Evolutionary conservation across 2,888 invertebrate genomes (phyloP).

Genomic region (Junonia oenone): DNA sequence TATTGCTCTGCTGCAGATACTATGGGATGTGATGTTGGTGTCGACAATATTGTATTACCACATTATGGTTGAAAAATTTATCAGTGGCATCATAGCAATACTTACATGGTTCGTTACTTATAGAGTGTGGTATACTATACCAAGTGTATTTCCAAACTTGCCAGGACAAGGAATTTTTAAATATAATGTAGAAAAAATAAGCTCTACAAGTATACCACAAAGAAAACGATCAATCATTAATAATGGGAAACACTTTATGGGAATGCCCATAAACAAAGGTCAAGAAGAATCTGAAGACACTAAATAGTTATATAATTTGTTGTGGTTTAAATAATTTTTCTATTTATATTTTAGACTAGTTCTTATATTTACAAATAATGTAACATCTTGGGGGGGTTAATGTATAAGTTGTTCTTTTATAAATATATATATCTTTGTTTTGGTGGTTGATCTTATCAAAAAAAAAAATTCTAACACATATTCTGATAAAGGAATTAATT

Average conservation of each 20-base stretch:
- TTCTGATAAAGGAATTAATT: too few species aligned
- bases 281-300: slow-evolving; percentile 62
- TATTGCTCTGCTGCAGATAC: slow-evolving; percentile 87
- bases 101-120: slow-evolving; percentile 95
- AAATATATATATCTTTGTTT: not conserved
- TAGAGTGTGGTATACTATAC: slow-evolving; percentile 85
- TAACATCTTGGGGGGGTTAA: not conserved
- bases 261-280: slow-evolving; percentile 84
- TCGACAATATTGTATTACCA: slow-evolving; percentile 97
- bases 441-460: not conserved
- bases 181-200: slow-evolving; percentile 81
- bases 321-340: slow-evolving; percentile 7
- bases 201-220: slow-evolving; percentile 43
- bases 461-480: not conserved
- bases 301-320: slow-evolving; percentile 37
- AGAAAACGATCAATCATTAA: slow-evolving; percentile 62
- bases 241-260: slow-evolving; percentile 86
- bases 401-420: not conserved
- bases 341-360: slow-evolving; percentile 3
- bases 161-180: slow-evolving; percentile 90
- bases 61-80: slow-evolving; percentile 95
- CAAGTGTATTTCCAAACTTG: slow-evolving; percentile 81
- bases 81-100: slow-evolving; percentile 92
- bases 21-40: slow-evolving; percentile 98
- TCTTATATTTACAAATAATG: not conserved